Percentiles rank a stretch among this genome's conserved stretches.
Conservation (phyloP, 2,888 invertebrate species). For the Tethea ocularis region DNA sequence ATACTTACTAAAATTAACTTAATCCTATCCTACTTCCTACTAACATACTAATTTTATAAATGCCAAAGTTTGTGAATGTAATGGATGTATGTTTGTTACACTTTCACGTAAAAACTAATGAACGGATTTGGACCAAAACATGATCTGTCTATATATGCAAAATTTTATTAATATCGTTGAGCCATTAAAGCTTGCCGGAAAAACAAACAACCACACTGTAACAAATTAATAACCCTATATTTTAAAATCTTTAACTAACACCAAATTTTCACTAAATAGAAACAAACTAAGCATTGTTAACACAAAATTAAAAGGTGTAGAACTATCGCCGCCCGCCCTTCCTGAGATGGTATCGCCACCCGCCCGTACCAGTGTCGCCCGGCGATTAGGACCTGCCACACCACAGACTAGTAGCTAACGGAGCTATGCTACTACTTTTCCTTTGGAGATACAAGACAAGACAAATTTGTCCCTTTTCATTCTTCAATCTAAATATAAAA, state of each 20-base stretch:
- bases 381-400: background rate
- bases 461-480: background rate
- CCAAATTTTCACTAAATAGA: background rate
- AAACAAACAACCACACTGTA: no score
- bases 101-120: no score
- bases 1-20: no score
- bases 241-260: background rate
- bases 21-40: no score
- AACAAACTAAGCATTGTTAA: conserved; percentile 25
- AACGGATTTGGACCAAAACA: no score
- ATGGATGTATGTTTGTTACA: no score
- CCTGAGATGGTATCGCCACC: conserved; percentile 52
- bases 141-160: no score
- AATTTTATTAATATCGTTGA: no score
- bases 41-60: no score
- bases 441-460: background rate
- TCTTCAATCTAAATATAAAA: no score
- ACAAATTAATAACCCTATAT: background rate
- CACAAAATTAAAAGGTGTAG: conserved; percentile 40
- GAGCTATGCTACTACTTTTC: background rate
- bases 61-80: no score
- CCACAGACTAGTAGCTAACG: background rate
- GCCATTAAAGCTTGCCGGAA: no score
- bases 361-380: conserved; percentile 41
- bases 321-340: conserved; percentile 37